Evolutionary conservation across 2,797 vertebrate species (phyloP), one percentile per base, ranked within the genome.

Genomic region (Capromys pilorides): DNA sequence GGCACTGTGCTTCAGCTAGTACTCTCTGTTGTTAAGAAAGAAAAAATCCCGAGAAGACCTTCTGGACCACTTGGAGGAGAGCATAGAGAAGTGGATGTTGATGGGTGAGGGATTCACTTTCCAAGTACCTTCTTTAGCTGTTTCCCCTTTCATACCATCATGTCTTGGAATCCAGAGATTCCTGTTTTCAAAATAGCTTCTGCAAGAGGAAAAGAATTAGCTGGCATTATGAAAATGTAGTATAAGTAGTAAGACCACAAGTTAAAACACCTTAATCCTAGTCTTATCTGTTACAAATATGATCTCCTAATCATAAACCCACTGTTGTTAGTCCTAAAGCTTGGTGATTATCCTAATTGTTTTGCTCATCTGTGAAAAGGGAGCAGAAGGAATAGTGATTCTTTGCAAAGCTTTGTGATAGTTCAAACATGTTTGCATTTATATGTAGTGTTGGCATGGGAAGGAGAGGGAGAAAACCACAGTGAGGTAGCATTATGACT

Each of bases 31-130:
- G 45, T 75, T 80, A 69, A 66, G 59, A 41, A 80, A 57, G 16
- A 57, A 57, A 18, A 81, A 59, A 57, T 86, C 51, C 77, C 39
- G 14, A 83, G 87, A 82, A 85, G 80, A 84, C 45, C 22, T 61
- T 39, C 14, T 28, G 67, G 66, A 83, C 77, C 28, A 31, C 64
- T 57, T 41, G 4, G 71, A 77, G 67, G 95, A 62, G 91, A 90
- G 39, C 39, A 24, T 19, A 0, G 88, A 59, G 87, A 77, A 80
- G 39, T 28, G 22, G 77, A 14, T 36, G 22, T 78, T 62, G 66
- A 57, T 88, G 33, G 39, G 11, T 26, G 33, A 85, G 61, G 93
- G 24, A 51, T 88, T 57, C 26, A 36, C 2, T 88, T 95, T 96
- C 83, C 64, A 59, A 91, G 82, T 67, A 66, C 33, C n/a, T 61